Evolutionary conservation across 2,113 vertebrate species (phyloP).

Genomic region (Oryzias javanicus): DNA sequence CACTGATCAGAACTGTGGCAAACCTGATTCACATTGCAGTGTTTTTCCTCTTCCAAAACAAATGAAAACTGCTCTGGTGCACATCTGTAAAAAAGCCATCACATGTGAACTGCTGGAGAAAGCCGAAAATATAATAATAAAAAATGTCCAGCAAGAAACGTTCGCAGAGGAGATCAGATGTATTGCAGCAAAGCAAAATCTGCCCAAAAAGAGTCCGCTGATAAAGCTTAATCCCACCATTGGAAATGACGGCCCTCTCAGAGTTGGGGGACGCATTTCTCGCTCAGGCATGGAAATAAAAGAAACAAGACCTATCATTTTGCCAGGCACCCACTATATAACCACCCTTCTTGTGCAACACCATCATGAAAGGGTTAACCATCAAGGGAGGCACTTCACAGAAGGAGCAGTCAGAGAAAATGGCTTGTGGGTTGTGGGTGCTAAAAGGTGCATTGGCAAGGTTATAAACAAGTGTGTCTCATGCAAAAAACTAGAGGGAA

Average conservation of each 20-base stretch:
- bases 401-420: neutral
- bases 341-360: neutral
- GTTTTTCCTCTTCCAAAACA: neutral
- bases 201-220: neutral
- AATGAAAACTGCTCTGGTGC: neutral
- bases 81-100: neutral
- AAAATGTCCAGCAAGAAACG: too few species aligned
- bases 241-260: neutral
- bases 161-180: too few species aligned
- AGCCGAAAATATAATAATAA: conserved; percentile 11
- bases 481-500: too few species aligned
- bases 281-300: neutral
- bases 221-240: conserved; percentile 1
- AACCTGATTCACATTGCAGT: neutral
- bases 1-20: neutral
- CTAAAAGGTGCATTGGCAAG: too few species aligned
- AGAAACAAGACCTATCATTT: neutral
- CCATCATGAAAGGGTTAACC: neutral
- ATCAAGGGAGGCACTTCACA: neutral
- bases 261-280: neutral
- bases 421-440: neutral
- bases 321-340: neutral
- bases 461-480: too few species aligned
- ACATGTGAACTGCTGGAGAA: neutral
- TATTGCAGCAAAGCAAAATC: too few species aligned